Evolutionary conservation across 1,140 invertebrate species (phyloP).

Genomic region (Drosophila saltans): DNA sequence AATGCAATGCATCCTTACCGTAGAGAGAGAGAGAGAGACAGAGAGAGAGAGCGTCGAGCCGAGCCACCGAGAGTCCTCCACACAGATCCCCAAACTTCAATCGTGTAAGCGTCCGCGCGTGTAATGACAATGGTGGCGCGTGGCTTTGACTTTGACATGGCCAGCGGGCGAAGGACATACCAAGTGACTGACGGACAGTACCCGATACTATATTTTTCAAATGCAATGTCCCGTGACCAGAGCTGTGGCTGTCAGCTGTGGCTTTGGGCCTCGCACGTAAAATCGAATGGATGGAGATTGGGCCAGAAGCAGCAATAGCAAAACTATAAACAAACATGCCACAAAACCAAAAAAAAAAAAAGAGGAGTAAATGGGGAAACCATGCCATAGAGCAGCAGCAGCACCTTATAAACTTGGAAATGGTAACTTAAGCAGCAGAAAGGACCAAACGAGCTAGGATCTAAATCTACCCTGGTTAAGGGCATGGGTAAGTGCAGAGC

Average conservation of each 20-base stretch:
- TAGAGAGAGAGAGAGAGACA: conserved; percentile 22
- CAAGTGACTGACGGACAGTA: conserved; percentile 2
- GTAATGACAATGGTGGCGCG: conserved; percentile 77
- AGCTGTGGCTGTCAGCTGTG: conserved; percentile 45
- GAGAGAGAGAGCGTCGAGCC: not conserved
- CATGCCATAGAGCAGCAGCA: conserved; percentile 45
- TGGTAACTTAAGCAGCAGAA: conserved; percentile 43
- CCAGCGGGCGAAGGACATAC: conserved; percentile 40
- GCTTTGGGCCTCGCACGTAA: conserved; percentile 63
- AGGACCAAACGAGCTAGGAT: conserved; percentile 7
- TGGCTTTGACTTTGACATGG: conserved; percentile 79
- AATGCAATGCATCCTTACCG: conserved; percentile 73
- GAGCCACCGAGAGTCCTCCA: not conserved
- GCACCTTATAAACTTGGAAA: conserved; percentile 77
- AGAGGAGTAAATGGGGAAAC: not conserved
- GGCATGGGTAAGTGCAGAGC: conserved; percentile 53
- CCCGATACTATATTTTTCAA: conserved; percentile 53
- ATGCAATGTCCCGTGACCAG: conserved; percentile 60
- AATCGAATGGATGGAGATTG: conserved; percentile 39
- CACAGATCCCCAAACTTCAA: conserved; percentile 47
- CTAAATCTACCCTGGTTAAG: conserved; percentile 19
- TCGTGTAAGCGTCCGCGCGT: conserved; percentile 76
- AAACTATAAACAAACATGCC: conserved; percentile 9
- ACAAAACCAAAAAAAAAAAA: not conserved
- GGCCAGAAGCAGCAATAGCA: not conserved